phyloP scores from a whole-genome alignment of 2,797 vertebrate species.

The Coranthus polyacanthus region DNA sequence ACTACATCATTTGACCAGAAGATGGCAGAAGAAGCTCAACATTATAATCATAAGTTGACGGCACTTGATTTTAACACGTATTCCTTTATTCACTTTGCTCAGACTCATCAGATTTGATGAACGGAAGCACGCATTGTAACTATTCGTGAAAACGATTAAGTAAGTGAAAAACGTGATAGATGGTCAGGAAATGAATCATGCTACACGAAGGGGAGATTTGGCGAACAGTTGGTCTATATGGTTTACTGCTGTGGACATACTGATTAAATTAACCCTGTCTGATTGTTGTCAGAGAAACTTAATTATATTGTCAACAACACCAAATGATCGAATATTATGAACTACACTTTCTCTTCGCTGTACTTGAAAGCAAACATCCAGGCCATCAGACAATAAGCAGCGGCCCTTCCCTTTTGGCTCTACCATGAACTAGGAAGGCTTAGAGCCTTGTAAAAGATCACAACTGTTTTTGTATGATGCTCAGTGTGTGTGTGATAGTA shows the following conservation, averaged over 20 bases:
- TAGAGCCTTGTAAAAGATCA: slow-evolving; percentile 38
- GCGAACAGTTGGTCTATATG: neutral
- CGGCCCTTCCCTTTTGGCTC: slow-evolving; percentile 8
- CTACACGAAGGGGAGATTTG: neutral
- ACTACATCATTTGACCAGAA: slow-evolving; percentile 51
- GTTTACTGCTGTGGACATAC: slow-evolving; percentile 11
- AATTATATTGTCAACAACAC: slow-evolving; percentile 3
- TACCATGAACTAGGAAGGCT: slow-evolving; percentile 4
- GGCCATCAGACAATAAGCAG: slow-evolving; percentile 7
- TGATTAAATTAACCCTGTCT: slow-evolving; percentile 16
- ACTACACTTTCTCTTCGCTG: neutral
- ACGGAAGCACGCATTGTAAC: neutral
- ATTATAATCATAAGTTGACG: neutral
- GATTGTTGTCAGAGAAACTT: neutral
- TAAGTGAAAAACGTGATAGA: neutral
- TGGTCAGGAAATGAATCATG: slow-evolving; percentile 15
- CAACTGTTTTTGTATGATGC: slow-evolving; percentile 22
- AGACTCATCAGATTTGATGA: neutral
- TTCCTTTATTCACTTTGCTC: neutral
- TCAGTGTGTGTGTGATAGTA: slow-evolving; percentile 3
- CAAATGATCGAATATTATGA: neutral
- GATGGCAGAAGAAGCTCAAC: slow-evolving; percentile 40
- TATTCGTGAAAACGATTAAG: neutral
- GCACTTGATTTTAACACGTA: too few relatives aligned
- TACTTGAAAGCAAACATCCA: slow-evolving; percentile 41